These are phyloP conservation scores for Ectemnius lituratus DNA, from an alignment of 2,888 invertebrate species.

Conservation along the genomic window DNA sequence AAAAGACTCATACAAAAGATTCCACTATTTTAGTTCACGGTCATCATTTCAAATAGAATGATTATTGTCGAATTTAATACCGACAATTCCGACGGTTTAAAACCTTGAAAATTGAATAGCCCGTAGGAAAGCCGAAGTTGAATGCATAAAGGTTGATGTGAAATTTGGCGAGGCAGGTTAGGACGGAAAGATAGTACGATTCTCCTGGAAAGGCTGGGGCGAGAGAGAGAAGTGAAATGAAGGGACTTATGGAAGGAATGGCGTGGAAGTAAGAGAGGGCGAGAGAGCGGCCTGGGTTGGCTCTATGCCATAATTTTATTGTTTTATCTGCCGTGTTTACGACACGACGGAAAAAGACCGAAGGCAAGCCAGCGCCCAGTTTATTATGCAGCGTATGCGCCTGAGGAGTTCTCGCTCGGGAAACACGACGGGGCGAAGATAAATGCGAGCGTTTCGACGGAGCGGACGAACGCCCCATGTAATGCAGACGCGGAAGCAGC, in stretches of 20 bases:
- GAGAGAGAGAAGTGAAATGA: constrained; percentile 22
- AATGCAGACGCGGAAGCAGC: constrained; percentile 21
- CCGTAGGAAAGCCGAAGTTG: too few relatives aligned
- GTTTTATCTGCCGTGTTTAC: constrained; percentile 69
- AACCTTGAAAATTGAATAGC: too few relatives aligned
- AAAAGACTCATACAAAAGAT: too few relatives aligned
- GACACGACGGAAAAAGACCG: constrained; percentile 40
- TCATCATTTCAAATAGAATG: constrained; percentile 14
- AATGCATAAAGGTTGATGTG: too few relatives aligned
- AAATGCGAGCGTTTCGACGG: constrained; percentile 25
- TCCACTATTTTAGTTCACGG: too few relatives aligned
- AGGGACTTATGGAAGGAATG: constrained; percentile 14
- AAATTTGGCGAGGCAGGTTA: too few relatives aligned
- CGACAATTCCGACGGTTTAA: too few relatives aligned
- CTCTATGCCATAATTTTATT: constrained; percentile 70
- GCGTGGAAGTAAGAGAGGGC: background rate
- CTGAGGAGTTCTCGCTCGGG: constrained; percentile 29
- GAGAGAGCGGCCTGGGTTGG: constrained; percentile 60
- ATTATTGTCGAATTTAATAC: background rate
- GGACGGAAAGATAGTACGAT: too few relatives aligned
- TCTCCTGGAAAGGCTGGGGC: too few relatives aligned
- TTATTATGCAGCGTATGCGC: constrained; percentile 40
- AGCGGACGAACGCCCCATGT: constrained; percentile 9
- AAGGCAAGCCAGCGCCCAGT: constrained; percentile 29
- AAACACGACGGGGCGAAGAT: constrained; percentile 24